Percentiles rank a stretch among this genome's conserved stretches.
Evolutionary conservation across 2,888 invertebrate species (phyloP).

Genomic region (Cremastobaeus sp.): DNA sequence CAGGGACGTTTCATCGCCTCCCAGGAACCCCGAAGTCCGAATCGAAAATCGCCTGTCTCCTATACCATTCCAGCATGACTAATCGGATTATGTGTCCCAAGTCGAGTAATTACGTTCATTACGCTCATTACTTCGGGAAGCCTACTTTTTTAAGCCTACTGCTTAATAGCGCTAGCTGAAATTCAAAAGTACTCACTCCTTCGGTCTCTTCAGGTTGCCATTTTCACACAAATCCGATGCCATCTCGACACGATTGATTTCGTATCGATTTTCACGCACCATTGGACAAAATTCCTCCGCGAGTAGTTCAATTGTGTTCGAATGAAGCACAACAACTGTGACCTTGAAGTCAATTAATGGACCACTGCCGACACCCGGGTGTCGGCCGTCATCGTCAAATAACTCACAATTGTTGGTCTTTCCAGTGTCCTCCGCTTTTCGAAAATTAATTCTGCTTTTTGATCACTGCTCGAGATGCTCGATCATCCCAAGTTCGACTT

Average conservation of each 20-base stretch:
- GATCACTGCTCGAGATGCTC: conserved; percentile 61
- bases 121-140: no score
- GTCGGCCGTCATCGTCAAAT: conserved; percentile 1
- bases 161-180: no score
- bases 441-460: conserved; percentile 2
- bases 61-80: no score
- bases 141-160: no score
- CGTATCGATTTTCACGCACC: conserved; percentile 54
- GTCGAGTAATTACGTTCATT: no score
- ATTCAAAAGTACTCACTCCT: conserved; percentile 73
- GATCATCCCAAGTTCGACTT: conserved; percentile 73
- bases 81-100: no score
- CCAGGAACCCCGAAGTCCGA: no score
- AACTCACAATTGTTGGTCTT: background rate
- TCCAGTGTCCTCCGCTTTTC: background rate
- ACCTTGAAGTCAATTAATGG: conserved; percentile 18
- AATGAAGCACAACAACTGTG: no score
- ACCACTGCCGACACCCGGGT: background rate
- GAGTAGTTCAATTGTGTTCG: no score
- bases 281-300: conserved; percentile 47
- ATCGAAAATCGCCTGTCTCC: no score
- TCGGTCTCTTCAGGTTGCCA: conserved; percentile 70
- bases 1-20: no score
- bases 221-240: conserved; percentile 74
- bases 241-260: conserved; percentile 66